These are phyloP conservation scores for Arenaria interpres DNA, from an alignment of 2,113 vertebrate species.

Conservation along the genomic window DNA sequence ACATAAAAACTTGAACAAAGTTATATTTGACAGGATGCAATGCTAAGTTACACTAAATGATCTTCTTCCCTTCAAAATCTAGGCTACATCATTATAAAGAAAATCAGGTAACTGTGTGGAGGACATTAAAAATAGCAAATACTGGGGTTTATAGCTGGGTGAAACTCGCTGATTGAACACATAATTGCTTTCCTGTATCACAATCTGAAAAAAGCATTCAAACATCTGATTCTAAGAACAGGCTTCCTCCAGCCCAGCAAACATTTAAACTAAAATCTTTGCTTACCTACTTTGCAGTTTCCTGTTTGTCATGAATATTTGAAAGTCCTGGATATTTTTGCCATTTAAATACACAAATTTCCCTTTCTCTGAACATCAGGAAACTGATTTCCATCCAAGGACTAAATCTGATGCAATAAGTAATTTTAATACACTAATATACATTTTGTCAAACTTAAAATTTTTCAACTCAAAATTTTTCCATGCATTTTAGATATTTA, in stretches of 20 bases:
- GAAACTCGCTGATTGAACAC: not conserved
- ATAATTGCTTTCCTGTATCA: not conserved
- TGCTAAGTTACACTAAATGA: not conserved
- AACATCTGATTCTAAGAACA: not conserved
- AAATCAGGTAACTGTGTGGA: not conserved
- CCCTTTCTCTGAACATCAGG: not conserved
- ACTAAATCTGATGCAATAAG: not conserved
- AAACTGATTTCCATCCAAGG: not conserved
- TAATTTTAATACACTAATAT: not conserved
- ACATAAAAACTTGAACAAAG: not conserved
- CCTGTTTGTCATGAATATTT: not conserved
- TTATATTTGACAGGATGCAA: not conserved
- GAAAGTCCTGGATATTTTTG: not conserved
- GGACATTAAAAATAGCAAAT: not conserved
- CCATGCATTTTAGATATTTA: not conserved
- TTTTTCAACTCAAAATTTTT: not conserved
- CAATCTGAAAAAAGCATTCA: not conserved
- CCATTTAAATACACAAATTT: not conserved
- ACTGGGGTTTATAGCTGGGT: not conserved
- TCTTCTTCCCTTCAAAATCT: not conserved
- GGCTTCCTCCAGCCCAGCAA: not conserved
- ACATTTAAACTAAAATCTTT: not conserved
- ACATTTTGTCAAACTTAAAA: not conserved
- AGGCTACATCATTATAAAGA: not conserved
- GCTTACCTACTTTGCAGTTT: not conserved